Percentiles rank a stretch among this genome's conserved stretches.
Conservation (phyloP, 2,797 vertebrate genomes). For the Anisognathus igniventris region DNA sequence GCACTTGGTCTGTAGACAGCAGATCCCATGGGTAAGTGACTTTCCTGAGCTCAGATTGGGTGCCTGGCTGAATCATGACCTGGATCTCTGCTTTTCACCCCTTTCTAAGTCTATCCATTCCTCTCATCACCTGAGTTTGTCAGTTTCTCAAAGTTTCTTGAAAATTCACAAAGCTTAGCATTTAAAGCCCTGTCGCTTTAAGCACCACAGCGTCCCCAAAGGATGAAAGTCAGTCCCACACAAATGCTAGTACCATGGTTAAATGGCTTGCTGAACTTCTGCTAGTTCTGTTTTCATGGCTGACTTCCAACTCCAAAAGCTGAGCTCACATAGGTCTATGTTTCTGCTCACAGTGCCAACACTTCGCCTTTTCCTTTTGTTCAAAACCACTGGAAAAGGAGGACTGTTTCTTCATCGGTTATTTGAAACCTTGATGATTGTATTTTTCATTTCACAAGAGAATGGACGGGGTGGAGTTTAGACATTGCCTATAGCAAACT, state of each 20-base stretch:
- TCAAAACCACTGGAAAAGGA: slow-evolving; percentile 11
- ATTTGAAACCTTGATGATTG: slow-evolving; percentile 9
- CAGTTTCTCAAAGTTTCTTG: not conserved
- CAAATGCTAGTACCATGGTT: not conserved
- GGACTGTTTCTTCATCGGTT: not conserved
- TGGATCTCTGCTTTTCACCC: not conserved
- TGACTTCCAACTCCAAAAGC: not conserved
- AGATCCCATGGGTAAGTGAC: not conserved
- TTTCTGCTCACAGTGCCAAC: not conserved
- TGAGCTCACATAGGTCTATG: not conserved
- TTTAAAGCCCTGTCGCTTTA: not conserved
- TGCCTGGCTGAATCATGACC: not conserved
- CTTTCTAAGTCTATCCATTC: not conserved
- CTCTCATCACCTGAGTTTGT: not conserved
- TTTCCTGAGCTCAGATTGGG: not conserved
- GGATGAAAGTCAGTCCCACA: not conserved
- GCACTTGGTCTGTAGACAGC: not conserved
- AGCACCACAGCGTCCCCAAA: not conserved
- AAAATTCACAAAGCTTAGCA: not conserved
- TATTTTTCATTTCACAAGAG: slow-evolving; percentile 47
- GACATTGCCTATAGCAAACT: slow-evolving; percentile 17
- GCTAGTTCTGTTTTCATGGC: not conserved
- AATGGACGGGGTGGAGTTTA: not conserved
- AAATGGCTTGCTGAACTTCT: not conserved
- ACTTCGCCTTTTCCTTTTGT: not conserved